Evolutionary conservation across 2,888 invertebrate species (phyloP).

Genomic region (Alsophila aescularia): DNA sequence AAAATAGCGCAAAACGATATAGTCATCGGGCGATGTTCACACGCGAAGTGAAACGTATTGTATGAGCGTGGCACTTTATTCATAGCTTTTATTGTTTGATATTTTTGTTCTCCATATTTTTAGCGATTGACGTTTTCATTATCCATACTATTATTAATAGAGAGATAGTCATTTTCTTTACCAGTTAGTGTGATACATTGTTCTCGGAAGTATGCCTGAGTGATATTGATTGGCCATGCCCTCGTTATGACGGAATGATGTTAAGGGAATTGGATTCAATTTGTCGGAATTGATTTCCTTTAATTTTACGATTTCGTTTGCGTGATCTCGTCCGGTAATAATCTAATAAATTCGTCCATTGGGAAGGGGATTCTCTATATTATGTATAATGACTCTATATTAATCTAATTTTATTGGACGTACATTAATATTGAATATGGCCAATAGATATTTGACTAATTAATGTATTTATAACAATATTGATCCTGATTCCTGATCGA

Average conservation of each 20-base stretch:
- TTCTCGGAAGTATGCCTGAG: conserved; percentile 28
- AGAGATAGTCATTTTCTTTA: conserved; percentile 20
- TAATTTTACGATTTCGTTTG: conserved; percentile 83
- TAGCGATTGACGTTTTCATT: conserved; percentile 58
- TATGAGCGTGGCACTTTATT: conserved; percentile 59
- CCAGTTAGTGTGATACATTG: conserved; percentile 22
- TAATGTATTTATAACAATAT: no score
- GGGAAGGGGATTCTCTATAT: conserved; percentile 63
- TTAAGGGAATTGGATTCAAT: conserved; percentile 76
- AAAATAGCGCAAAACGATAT: conserved; percentile 72
- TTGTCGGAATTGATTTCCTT: conserved; percentile 77
- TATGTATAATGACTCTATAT: conserved; percentile 67
- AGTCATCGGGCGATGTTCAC: conserved; percentile 69
- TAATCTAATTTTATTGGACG: conserved; percentile 67
- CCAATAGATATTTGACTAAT: not conserved
- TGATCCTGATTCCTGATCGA: no score
- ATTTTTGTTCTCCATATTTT: conserved; percentile 56
- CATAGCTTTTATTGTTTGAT: conserved; percentile 53
- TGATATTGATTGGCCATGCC: conserved; percentile 34
- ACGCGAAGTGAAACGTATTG: conserved; percentile 70
- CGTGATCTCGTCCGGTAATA: conserved; percentile 81
- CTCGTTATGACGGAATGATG: conserved; percentile 52
- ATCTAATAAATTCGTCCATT: conserved; percentile 78
- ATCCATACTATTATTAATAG: conserved; percentile 38
- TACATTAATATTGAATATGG: not conserved